A percentile compares a stretch with the other conserved stretches of the same genome.
phyloP scores from a whole-genome alignment of 2,113 vertebrate species.

The Haliaeetus leucogaster region DNA sequence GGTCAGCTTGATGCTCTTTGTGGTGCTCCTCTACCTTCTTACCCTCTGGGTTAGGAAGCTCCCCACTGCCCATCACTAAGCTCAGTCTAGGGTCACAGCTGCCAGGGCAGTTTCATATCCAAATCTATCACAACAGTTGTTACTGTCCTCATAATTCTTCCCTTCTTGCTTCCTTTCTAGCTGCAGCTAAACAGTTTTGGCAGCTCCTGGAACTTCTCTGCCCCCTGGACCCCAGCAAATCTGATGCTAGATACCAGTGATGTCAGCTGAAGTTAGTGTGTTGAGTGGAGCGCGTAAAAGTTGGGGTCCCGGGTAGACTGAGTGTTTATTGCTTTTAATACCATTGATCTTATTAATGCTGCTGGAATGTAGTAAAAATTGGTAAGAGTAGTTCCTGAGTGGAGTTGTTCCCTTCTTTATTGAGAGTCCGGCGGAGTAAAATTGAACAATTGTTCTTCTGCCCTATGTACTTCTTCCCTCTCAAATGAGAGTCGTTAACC shows the following conservation, averaged over 20 bases:
- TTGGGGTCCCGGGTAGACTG: background rate
- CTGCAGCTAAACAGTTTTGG: background rate
- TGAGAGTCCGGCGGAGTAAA: background rate
- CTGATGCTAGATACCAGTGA: background rate
- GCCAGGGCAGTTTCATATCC: slow-evolving; percentile 22
- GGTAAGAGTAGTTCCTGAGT: background rate
- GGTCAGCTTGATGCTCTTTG: slow-evolving; percentile 15
- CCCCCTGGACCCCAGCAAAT: background rate
- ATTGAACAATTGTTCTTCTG: background rate
- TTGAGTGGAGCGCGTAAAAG: background rate
- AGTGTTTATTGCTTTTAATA: background rate
- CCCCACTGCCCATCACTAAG: background rate
- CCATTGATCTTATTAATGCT: background rate
- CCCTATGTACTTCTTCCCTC: background rate
- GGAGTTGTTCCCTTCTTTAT: background rate
- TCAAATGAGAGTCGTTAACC: background rate
- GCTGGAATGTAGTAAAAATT: background rate
- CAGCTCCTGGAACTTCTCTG: slow-evolving; percentile 7
- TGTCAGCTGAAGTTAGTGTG: background rate
- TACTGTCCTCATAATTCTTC: background rate
- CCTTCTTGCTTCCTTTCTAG: slow-evolving; percentile 7
- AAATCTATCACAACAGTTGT: slow-evolving; percentile 11
- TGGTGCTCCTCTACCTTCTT: background rate
- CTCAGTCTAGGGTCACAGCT: slow-evolving; percentile 34
- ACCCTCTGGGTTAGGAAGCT: slow-evolving; percentile 13